Evolutionary conservation across 2,797 vertebrate species (phyloP), one percentile per base, ranked within the genome.

Genomic region (Rhinatrema bivittatum): DNA sequence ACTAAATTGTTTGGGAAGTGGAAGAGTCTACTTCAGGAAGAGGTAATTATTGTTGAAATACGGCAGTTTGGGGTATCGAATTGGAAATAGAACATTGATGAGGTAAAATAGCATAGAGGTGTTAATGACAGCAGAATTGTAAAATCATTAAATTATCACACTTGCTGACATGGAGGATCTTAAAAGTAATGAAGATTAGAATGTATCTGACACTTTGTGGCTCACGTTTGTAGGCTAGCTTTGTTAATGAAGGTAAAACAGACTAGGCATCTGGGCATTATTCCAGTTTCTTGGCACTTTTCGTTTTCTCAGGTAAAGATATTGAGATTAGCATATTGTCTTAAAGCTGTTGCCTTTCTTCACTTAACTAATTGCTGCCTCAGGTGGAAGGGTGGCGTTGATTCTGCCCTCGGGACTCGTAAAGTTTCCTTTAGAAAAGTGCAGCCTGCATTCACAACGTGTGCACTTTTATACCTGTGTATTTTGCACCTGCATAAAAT

Each of bases 311-410:
- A 60, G 63, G 70, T 63, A 65, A 67, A 67, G 68, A 65, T 62
- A 53, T 56, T 65, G 74, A 67, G 68, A 67, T 74, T 75, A 67
- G 43, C 12, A 2, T 59, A 58, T 63, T 65, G 62, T 56, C 75
- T 58, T 62, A 55, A 59, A 70, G 60, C 55, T 47, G 40, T 63
- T 63, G 56, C 62, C 54, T 76, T 66, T 65, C 65, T 58, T 45
- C 67, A 62, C 67, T 53, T 71, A 50, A 58, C 3, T 59, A 65
- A 67, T 66, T 63, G 52, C 54, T 62, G 29, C 60, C 68, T 60
- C 65, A 60, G 16, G 18, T 53, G 53, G 50, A 72, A n/a, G n/a
- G n/a, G n/a, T 20, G 31, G 16, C 3, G 3, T 10, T 3, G 16
- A 10, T 32, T 10, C n/a, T n/a, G n/a, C n/a, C n/a, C 39, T 16